Percentiles rank a stretch among this genome's conserved stretches.
phyloP scores from a whole-genome alignment of 2,888 invertebrate genomes.

The Monochamus alternatus region DNA sequence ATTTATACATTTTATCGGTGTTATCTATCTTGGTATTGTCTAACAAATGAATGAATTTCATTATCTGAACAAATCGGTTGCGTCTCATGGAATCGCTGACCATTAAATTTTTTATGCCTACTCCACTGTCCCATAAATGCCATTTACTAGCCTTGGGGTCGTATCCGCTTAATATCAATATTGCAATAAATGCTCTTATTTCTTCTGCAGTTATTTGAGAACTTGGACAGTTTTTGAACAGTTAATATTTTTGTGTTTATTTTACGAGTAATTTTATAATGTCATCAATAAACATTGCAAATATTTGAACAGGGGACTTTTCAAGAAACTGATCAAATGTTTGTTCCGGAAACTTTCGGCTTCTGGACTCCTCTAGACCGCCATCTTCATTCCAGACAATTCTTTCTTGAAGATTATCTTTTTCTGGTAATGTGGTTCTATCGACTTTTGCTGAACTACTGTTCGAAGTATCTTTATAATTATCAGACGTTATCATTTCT shows the following conservation, averaged over 20 bases:
- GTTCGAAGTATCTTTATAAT: conserved; percentile 1
- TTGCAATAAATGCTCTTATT: conserved; percentile 47
- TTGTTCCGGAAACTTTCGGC: conserved; percentile 1
- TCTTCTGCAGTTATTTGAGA: conserved; percentile 40
- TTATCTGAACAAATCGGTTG: conserved; percentile 52
- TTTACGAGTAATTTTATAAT: conserved; percentile 25
- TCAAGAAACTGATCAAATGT: conserved; percentile 9
- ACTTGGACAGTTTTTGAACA: conserved; percentile 35
- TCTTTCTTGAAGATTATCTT: neutral
- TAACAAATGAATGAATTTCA: conserved; percentile 13
- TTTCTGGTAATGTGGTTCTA: conserved; percentile 1
- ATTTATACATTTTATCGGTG: conserved; percentile 22
- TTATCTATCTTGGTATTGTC: conserved; percentile 17
- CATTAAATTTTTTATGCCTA: conserved; percentile 45
- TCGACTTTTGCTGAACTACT: conserved; percentile 5
- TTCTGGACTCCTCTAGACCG: neutral
- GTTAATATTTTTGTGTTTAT: conserved; percentile 15
- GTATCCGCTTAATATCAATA: conserved; percentile 53
- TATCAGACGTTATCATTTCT: conserved; percentile 12
- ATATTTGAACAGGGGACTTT: conserved; percentile 9
- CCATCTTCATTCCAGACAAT: conserved; percentile 1
- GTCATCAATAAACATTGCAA: conserved; percentile 1
- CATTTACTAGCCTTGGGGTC: conserved; percentile 47
- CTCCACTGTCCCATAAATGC: conserved; percentile 53
- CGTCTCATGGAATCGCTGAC: conserved; percentile 52